phyloP scores from a whole-genome alignment of 2,888 invertebrate species.

The Plutella xylostella region DNA sequence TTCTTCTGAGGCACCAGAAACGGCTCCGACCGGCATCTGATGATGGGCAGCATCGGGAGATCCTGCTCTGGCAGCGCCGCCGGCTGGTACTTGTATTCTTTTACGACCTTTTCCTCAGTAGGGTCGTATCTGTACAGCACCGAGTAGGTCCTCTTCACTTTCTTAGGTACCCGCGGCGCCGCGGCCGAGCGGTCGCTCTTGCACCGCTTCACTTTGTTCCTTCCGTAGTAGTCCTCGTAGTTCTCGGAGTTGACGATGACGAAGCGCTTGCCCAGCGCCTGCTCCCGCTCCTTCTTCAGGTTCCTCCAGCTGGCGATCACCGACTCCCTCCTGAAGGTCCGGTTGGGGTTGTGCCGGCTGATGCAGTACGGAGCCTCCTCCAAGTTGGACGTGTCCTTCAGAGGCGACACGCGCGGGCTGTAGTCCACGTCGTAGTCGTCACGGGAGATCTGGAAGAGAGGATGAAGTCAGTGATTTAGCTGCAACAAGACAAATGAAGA shows the following conservation, averaged over 20 bases:
- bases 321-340: constrained; percentile 59
- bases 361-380: constrained; percentile 51
- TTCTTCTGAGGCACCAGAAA: constrained; percentile 42
- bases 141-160: constrained; percentile 59
- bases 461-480: background rate
- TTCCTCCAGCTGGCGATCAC: constrained; percentile 65
- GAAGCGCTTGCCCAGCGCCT: constrained; percentile 54
- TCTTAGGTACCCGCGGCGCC: constrained; percentile 40
- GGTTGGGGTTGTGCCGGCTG: constrained; percentile 64
- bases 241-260: constrained; percentile 55
- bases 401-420: constrained; percentile 55
- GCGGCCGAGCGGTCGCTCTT: constrained; percentile 53
- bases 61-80: constrained; percentile 33
- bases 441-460: constrained; percentile 53
- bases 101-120: constrained; percentile 55
- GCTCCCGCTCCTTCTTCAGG: constrained; percentile 60
- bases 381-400: constrained; percentile 60
- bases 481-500: too few species aligned
- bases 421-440: constrained; percentile 60
- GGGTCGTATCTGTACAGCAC: constrained; percentile 60
- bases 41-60: constrained; percentile 33
- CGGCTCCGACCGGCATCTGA: constrained; percentile 46
- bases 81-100: constrained; percentile 58
- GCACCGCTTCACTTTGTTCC: constrained; percentile 58
- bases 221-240: constrained; percentile 57